Percentiles rank a stretch among this genome's conserved stretches.
These are phyloP conservation scores for Ctenopoma kingsleyae DNA, from an alignment of 2,797 vertebrate genomes.

Conservation along the genomic window DNA sequence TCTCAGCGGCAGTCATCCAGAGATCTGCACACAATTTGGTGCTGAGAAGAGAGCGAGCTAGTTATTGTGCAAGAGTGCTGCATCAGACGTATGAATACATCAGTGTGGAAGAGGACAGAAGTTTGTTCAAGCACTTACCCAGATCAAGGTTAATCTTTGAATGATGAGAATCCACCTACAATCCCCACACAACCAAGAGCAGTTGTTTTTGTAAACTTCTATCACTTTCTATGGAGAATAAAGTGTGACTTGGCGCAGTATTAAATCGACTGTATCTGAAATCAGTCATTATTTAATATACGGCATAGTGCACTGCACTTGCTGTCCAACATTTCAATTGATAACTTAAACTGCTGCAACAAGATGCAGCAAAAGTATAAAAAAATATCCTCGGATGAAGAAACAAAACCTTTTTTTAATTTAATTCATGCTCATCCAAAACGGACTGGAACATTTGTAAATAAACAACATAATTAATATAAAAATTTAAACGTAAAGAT, in stretches of 20 bases:
- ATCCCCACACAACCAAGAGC: background rate
- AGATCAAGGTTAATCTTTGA: constrained; percentile 13
- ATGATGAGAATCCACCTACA: background rate
- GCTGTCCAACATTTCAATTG: too few relatives aligned
- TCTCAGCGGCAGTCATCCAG: constrained; percentile 11
- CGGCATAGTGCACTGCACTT: too few relatives aligned
- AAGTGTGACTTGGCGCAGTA: background rate
- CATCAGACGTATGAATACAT: constrained; percentile 22
- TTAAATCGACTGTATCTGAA: background rate
- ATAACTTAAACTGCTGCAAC: too few relatives aligned
- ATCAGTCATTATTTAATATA: too few relatives aligned
- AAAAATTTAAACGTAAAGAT: too few relatives aligned
- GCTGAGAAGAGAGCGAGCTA: constrained; percentile 8
- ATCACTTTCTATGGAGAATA: background rate
- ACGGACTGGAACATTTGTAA: too few relatives aligned
- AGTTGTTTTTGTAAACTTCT: background rate
- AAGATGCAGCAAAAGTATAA: too few relatives aligned
- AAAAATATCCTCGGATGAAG: too few relatives aligned
- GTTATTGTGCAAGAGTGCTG: constrained; percentile 18
- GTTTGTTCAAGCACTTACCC: constrained; percentile 13
- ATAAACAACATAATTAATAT: too few relatives aligned
- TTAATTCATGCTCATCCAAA: too few relatives aligned
- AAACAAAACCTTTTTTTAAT: too few relatives aligned
- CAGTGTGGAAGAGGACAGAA: constrained; percentile 27
- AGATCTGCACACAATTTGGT: constrained; percentile 18